Conservation (phyloP, 2,888 invertebrate genomes). For the Gortyna flavago region DNA sequence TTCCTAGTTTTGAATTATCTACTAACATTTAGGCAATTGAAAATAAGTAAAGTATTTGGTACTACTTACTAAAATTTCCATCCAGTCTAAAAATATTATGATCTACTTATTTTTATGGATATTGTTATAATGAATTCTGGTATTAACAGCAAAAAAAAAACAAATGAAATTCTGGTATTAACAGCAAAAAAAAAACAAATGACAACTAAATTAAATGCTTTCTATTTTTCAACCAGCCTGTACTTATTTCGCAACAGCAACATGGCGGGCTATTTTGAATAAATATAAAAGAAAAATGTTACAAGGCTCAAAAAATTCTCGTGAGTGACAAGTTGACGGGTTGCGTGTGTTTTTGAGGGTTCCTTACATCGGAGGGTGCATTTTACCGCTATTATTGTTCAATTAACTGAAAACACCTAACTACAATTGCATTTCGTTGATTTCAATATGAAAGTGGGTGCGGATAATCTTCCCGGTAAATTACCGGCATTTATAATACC, state of each 20-base stretch:
- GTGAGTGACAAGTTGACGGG: slow-evolving; percentile 69
- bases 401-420: slow-evolving; percentile 74
- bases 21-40: neutral
- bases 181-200: neutral
- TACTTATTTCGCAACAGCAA: slow-evolving; percentile 1
- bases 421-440: slow-evolving; percentile 69
- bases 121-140: too few species aligned
- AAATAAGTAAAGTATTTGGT: neutral
- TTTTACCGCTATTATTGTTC: slow-evolving; percentile 80
- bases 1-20: neutral
- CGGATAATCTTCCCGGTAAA: slow-evolving; percentile 69
- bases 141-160: neutral
- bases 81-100: too few species aligned
- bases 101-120: neutral
- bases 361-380: slow-evolving; percentile 71
- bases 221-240: neutral
- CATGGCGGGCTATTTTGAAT: slow-evolving; percentile 26
- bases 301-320: slow-evolving; percentile 43
- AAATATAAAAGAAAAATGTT: slow-evolving; percentile 38
- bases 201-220: neutral
- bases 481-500: slow-evolving; percentile 66
- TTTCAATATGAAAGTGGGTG: slow-evolving; percentile 69
- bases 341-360: slow-evolving; percentile 79
- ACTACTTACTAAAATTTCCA: neutral
- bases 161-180: neutral